Evolutionary conservation across 2,797 vertebrate species (phyloP), one percentile per base, ranked within the genome.

Genomic region (Cyprinodon diabolis): DNA sequence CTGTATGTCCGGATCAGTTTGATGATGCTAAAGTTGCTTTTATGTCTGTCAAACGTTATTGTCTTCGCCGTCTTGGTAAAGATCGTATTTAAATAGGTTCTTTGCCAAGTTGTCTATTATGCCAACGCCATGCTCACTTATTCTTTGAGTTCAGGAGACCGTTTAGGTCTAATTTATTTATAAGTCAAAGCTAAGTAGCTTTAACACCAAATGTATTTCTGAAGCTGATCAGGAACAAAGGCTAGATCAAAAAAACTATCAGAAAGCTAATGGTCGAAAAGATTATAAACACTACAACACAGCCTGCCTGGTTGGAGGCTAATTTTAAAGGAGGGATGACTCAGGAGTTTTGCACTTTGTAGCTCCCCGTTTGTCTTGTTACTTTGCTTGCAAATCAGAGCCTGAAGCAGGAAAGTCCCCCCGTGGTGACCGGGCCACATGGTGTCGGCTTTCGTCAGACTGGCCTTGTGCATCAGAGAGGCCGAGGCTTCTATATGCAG

Each of bases 341-440:
- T 62, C 58, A 40, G 35, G 58, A 40, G 58, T 62, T 21, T 40
- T 21, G 58, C 35, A 40, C 60, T 63, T 63, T 63, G 19, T 13
- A 63, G 35, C 60, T 63, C 37, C 37, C 37, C 19, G 19, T 37
- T 63, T 25, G 63, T 67, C 90, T 84, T 83, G 78, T 90, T 81
- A 91, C 87, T 92, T 87, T 84, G 89, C 85, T 87, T 91, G 90
- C 94, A 91, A 92, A 92, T 85, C 86, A 60, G 86, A 89, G 75
- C 74, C 13, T 12, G 23, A 76, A 73, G 78, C 75, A 86, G 91
- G 94, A 92, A 93, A 93, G 89, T 92, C 92, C 92, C 94, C 40
- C 86, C 75, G 49, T 37, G 72, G 75, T 80, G 69, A 88, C 84
- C 87, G 77, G 75, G 78, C 81, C 57, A 0, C 62, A 0, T n/a